Evolutionary conservation across 2,888 invertebrate species (phyloP).

Genomic region (Tachina fera): DNA sequence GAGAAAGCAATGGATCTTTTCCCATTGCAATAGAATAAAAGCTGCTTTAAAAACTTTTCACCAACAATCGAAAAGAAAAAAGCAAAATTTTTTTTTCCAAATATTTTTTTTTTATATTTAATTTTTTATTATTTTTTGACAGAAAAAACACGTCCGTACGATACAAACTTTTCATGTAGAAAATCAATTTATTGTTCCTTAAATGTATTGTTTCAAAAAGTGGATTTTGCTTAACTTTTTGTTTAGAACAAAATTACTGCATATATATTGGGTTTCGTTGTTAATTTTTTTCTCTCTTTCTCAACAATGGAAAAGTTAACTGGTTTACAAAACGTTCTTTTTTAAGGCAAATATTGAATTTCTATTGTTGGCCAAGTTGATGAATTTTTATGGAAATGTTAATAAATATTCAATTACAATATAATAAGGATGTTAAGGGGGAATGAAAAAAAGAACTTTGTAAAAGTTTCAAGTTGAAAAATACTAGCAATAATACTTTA

Average conservation of each 20-base stretch:
- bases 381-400: background rate
- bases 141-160: too few relatives aligned
- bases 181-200: background rate
- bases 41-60: too few relatives aligned
- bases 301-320: constrained; percentile 18
- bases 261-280: constrained; percentile 45
- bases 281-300: background rate
- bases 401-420: constrained; percentile 35
- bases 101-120: too few relatives aligned
- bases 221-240: background rate
- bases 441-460: background rate
- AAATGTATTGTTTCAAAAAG: constrained; percentile 34
- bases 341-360: constrained; percentile 22
- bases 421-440: background rate
- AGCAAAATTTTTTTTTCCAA: too few relatives aligned
- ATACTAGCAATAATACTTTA: too few relatives aligned
- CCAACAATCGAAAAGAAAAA: too few relatives aligned
- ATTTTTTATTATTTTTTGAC: too few relatives aligned
- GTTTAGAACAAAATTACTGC: constrained; percentile 41
- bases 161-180: too few relatives aligned
- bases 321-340: background rate
- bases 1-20: too few relatives aligned
- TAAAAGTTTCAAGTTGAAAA: constrained; percentile 2
- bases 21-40: too few relatives aligned
- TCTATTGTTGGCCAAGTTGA: constrained; percentile 20